Percentiles rank a stretch among this genome's conserved stretches.
phyloP scores from a whole-genome alignment of 2,113 vertebrate genomes.

The Thalassoma bifasciatum region DNA sequence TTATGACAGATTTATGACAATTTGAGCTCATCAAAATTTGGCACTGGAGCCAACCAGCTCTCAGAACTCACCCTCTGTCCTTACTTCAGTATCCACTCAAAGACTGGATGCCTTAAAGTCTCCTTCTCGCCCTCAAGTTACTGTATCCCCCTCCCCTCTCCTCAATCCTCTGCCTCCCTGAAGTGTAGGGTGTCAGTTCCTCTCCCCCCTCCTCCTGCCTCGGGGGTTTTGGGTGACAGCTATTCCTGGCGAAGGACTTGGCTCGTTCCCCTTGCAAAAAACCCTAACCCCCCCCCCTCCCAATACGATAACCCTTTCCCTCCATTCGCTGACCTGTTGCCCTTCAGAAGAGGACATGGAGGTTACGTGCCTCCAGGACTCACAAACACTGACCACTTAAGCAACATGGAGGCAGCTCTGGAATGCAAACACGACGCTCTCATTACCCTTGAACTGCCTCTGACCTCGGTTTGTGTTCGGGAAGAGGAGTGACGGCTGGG shows the following conservation, averaged over 20 bases:
- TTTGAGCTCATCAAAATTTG: not conserved
- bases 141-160: constrained; percentile 11
- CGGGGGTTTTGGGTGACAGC: constrained; percentile 44
- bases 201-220: constrained; percentile 3
- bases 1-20: no score
- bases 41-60: not conserved
- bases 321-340: constrained; percentile 46
- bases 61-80: not conserved
- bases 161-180: constrained; percentile 1
- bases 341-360: constrained; percentile 32
- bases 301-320: not conserved
- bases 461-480: constrained; percentile 50
- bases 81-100: constrained; percentile 10
- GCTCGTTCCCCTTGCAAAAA: not conserved
- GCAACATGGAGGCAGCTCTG: constrained; percentile 39
- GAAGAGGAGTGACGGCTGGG: not conserved
- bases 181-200: constrained; percentile 51
- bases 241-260: constrained; percentile 63
- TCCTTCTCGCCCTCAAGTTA: constrained; percentile 28
- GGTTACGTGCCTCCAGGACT: constrained; percentile 43
- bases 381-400: constrained; percentile 51
- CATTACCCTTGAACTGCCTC: constrained; percentile 65
- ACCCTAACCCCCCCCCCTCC: constrained; percentile 1
- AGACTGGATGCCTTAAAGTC: constrained; percentile 11
- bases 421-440: constrained; percentile 71